Evolutionary conservation across 2,888 invertebrate genomes (phyloP).

Genomic region (Ormia ochracea): DNA sequence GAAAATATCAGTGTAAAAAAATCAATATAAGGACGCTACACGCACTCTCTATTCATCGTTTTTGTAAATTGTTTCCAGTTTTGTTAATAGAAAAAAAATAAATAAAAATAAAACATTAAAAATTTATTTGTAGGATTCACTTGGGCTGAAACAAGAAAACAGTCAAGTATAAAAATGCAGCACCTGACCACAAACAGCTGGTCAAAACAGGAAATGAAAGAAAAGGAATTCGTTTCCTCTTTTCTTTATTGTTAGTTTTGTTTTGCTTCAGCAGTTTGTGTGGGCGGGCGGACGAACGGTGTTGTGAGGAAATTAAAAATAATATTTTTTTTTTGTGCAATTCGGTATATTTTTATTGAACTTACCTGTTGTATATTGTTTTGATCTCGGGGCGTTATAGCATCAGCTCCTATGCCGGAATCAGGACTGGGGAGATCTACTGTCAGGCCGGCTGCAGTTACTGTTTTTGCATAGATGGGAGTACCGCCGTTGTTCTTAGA

Average conservation of each 20-base stretch:
- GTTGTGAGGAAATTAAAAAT: constrained; percentile 9
- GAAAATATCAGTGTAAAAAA: neutral
- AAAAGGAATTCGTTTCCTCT: neutral
- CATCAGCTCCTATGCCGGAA: constrained; percentile 95
- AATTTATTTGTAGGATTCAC: constrained; percentile 4
- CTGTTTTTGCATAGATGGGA: constrained; percentile 76
- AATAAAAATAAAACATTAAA: constrained; percentile 1
- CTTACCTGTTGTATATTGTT: constrained; percentile 92
- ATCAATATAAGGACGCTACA: constrained; percentile 56
- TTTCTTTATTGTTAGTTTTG: neutral
- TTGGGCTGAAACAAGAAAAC: constrained; percentile 43
- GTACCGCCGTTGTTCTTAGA: constrained; percentile 67
- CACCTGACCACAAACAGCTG: neutral
- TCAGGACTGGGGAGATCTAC: constrained; percentile 97
- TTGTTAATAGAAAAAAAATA: constrained; percentile 34
- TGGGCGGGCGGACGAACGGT: neutral
- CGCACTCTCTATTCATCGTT: constrained; percentile 42
- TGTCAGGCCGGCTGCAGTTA: constrained; percentile 88
- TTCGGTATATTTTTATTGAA: constrained; percentile 65
- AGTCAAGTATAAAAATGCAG: constrained; percentile 25
- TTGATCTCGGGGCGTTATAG: constrained; percentile 93
- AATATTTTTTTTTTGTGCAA: neutral
- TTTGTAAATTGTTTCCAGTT: constrained; percentile 44
- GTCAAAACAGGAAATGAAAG: neutral
- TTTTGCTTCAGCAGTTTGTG: neutral